Base-by-base conservation (phyloP, 2,888 invertebrate genomes). In the Polydrusus cervinus region DNA sequence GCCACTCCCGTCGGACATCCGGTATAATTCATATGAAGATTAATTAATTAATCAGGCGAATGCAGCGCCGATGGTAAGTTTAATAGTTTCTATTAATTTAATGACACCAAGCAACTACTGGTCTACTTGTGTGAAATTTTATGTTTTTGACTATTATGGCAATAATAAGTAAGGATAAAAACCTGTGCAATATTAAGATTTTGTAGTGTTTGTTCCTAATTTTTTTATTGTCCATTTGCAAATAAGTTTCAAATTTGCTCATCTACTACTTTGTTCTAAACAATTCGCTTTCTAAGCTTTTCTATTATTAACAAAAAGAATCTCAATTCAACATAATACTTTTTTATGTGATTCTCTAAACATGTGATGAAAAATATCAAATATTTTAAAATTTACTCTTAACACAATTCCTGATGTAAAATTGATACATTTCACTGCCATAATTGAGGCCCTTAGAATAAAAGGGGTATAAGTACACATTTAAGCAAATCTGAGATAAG, bases 301-400 rank as follows among this genome's bases (percentile, higher is more conserved):
- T 13, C 2, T 13, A 9, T 43, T n/a, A 9, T n/a, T 13, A 43
- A 43, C 13, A 43, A 43, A 13, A 43, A 43, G 53, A 53, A 53
- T 53, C 53, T 53, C 53, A n/a, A 25, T 5, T 30, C 30, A 20
- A 13, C 5, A 25, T 25, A 53, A 30, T 53, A 53, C 16, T 14
- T 51, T 53, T 53, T 25, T 53, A 53, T 53, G 53, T 53, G 53
- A 53, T 43, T 43, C 40, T 40, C 10, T 40, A 40, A 40, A 11
- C n/a, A n/a, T 11, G 40, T 40, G 11, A 40, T 40, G 2, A 40
- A 11, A n/a, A 43, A 43, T 43, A 43, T 53, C 20, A n/a, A 30
- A 49, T 49, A 49, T 49, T 49, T 49, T 49, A 18, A 11, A 43
- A 43, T 6, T 43, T 43, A 43, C 43, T 13, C 1, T 43, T 43